Conservation (phyloP, 2,888 invertebrate genomes). For the Amorpha juglandis region DNA sequence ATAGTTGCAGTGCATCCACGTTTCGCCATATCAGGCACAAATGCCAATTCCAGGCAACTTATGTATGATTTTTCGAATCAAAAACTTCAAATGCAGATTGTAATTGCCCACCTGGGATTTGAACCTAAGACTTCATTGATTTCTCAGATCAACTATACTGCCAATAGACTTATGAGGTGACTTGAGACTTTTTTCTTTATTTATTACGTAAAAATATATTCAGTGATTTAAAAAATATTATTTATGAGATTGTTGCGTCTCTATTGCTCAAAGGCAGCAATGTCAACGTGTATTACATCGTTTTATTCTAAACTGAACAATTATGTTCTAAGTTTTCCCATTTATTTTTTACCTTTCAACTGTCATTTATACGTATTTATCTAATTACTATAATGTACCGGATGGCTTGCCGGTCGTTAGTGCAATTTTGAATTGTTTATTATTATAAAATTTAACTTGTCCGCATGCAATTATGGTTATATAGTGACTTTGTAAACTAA, state of each 20-base stretch:
- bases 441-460: slow-evolving; percentile 25
- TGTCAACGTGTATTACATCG: not conserved
- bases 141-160: too few species aligned
- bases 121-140: too few species aligned
- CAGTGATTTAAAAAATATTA: too few species aligned
- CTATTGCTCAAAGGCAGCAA: not conserved
- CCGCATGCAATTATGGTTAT: slow-evolving; percentile 19
- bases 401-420: slow-evolving; percentile 3
- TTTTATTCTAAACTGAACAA: not conserved
- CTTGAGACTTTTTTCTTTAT: too few species aligned
- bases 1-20: too few species aligned
- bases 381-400: slow-evolving; percentile 16
- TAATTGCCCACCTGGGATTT: too few species aligned
- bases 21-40: too few species aligned
- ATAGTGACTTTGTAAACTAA: slow-evolving; percentile 11
- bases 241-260: not conserved
- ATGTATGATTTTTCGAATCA: too few species aligned
- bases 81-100: too few species aligned
- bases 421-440: slow-evolving; percentile 33
- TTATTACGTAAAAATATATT: too few species aligned
- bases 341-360: slow-evolving; percentile 15
- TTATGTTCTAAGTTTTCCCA: slow-evolving; percentile 16
- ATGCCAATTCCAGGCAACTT: too few species aligned
- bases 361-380: slow-evolving; percentile 17
- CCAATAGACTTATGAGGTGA: too few species aligned